Evolutionary conservation across 2,888 invertebrate genomes (phyloP).

Genomic region (Nipponacmea schrenckii): DNA sequence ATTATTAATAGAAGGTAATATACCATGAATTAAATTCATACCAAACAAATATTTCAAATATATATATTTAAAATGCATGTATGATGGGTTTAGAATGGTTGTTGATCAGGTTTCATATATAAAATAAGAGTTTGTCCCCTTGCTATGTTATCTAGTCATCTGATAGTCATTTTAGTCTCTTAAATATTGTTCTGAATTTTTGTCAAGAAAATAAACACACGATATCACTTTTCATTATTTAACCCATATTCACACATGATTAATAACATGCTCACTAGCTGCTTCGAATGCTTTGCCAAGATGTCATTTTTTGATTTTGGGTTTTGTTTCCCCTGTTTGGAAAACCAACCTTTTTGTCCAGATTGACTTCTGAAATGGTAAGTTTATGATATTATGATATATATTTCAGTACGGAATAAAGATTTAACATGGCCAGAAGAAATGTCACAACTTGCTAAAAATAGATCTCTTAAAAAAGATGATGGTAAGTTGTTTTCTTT

Average conservation of each 20-base stretch:
- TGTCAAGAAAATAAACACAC: no score
- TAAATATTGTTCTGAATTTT: no score
- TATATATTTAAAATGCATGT: not conserved
- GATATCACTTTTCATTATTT: no score
- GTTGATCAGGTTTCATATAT: not conserved
- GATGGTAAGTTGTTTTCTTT: slow-evolving; percentile 57
- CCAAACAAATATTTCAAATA: not conserved
- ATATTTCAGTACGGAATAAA: slow-evolving; percentile 77
- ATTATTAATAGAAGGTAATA: slow-evolving; percentile 76
- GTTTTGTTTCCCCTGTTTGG: slow-evolving; percentile 3
- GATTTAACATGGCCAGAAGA: slow-evolving; percentile 96
- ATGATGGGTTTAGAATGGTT: not conserved
- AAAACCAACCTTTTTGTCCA: not conserved
- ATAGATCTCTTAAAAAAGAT: slow-evolving; percentile 65
- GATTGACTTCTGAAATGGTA: no score
- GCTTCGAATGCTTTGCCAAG: no score
- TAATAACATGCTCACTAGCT: no score
- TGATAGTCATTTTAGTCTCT: no score
- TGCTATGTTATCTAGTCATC: no score
- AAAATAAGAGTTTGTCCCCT: no score
- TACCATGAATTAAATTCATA: not conserved
- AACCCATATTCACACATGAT: no score
- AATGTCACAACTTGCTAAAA: slow-evolving; percentile 75
- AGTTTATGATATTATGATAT: no score
- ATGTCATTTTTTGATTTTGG: no score